phyloP scores from a whole-genome alignment of 2,113 vertebrate genomes.

The Sus scrofa region DNA sequence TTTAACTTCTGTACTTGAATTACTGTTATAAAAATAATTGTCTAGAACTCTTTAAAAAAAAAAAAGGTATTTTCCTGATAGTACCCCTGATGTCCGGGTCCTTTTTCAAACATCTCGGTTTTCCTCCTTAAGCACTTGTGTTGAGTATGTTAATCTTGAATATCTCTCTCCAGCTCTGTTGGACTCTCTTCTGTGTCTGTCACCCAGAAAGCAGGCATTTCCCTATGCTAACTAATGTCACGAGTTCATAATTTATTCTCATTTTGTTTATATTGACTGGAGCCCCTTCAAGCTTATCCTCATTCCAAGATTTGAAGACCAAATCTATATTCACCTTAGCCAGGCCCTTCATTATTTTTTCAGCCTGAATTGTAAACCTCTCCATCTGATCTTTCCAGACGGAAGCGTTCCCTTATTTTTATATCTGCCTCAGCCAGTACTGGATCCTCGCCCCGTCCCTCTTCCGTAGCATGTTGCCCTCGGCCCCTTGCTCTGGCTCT shows the following conservation, averaged over 20 bases:
- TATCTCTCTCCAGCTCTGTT: neutral
- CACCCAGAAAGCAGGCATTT: neutral
- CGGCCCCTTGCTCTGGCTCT: neutral
- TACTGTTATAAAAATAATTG: neutral
- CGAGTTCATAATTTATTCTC: neutral
- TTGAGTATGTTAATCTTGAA: neutral
- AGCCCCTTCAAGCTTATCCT: neutral
- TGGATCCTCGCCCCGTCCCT: rapidly evolving
- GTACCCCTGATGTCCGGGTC: neutral
- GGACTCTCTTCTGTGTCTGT: neutral
- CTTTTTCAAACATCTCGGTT: neutral
- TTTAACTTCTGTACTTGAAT: neutral
- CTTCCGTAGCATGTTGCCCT: neutral
- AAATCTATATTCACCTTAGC: neutral
- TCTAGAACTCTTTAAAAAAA: neutral
- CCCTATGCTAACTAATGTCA: neutral
- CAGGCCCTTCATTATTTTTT: neutral
- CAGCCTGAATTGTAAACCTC: neutral
- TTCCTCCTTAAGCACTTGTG: neutral
- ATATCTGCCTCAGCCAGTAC: rapidly evolving
- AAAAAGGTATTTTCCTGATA: neutral
- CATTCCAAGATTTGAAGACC: neutral
- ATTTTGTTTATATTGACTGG: neutral
- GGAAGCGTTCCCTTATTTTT: neutral
- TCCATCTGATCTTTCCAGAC: neutral